These are phyloP conservation scores for Drosophila bunnanda DNA, from an alignment of 2,888 invertebrate genomes.

Conservation along the genomic window DNA sequence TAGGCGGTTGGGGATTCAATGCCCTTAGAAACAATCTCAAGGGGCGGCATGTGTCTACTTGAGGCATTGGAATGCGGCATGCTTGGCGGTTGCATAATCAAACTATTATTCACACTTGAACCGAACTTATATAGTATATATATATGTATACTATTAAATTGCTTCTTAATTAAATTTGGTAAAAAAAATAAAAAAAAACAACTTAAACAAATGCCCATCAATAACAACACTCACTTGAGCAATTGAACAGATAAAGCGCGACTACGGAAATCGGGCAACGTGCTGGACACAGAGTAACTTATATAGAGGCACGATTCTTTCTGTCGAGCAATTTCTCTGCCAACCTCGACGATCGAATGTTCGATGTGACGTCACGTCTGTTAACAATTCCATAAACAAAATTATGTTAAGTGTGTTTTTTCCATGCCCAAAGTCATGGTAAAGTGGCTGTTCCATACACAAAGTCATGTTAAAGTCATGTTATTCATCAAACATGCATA, in stretches of 20 bases:
- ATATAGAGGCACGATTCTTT: no score
- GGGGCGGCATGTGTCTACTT: neutral
- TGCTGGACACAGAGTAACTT: conserved; percentile 10
- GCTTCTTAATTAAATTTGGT: conserved; percentile 22
- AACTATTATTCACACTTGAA: conserved; percentile 19
- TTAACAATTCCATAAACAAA: no score
- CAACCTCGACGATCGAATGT: no score
- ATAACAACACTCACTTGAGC: conserved; percentile 27
- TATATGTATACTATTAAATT: neutral
- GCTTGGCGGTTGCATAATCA: conserved; percentile 30
- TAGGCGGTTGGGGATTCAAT: conserved; percentile 3
- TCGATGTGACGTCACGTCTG: no score
- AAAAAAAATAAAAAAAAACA: conserved; percentile 4
- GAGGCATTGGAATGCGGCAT: conserved; percentile 23
- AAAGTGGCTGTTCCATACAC: no score
- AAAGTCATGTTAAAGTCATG: no score
- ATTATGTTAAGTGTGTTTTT: no score
- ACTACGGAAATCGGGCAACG: conserved; percentile 12
- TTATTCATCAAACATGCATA: no score
- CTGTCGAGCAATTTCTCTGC: no score
- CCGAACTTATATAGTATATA: neutral
- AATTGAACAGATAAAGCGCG: conserved; percentile 27
- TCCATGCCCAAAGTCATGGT: no score
- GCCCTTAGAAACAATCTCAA: conserved; percentile 9
- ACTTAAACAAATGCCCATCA: neutral